Base-by-base conservation (phyloP, 1,140 invertebrate genomes). In the Uloborus diversus region DNA sequence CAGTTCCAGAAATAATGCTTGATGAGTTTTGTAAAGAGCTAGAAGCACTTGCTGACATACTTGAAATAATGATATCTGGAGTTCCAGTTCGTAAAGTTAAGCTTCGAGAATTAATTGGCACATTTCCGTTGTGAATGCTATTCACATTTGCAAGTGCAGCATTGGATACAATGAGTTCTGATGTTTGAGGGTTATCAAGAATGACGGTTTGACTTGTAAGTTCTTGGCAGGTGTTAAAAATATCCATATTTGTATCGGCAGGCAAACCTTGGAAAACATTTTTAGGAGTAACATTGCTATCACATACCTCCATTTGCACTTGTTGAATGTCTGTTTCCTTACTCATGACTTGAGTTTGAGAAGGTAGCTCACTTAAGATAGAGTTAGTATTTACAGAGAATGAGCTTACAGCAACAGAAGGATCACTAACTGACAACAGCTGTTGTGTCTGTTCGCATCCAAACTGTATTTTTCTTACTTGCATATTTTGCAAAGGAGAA, bases 391-490 rank as follows among this genome's bases (percentile, higher is more conserved):
- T 51, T 9, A 64, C 11, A 64, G 37, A 27, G 20, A 64, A 64
- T 49, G 30, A 37, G 42, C 51, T 71, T 9, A 71, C 14, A 27
- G 53, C 30, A 35, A 69, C 11, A 20, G 57, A 61, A 9, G 5
- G 5, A 33, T 25, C 25, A 14, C 25, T 28, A 30, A 23, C 33
- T 17, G 49, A n/a, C 7, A 69, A 53, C 30, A 53, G 13, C 25
- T 64, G 71, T n/a, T 68, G 32, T 23, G 33, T 57, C 11, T 28
- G 28, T n/a, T 17, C 11, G 20, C 23, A 37, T 14, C 56, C 37
- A 28, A 78, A 47, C 23, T 49, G 61, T 25, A 78, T 30, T 66
- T 78, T 66, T 59, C 35, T 51, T 20, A 78, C 32, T 57, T 78
- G 73, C 25, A 66, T 37, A 25, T 78, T 78, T 32, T 65, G 71